Evolutionary conservation across 2,797 vertebrate species (phyloP), one percentile per base, ranked within the genome.

Genomic region (Nannoperca australis): DNA sequence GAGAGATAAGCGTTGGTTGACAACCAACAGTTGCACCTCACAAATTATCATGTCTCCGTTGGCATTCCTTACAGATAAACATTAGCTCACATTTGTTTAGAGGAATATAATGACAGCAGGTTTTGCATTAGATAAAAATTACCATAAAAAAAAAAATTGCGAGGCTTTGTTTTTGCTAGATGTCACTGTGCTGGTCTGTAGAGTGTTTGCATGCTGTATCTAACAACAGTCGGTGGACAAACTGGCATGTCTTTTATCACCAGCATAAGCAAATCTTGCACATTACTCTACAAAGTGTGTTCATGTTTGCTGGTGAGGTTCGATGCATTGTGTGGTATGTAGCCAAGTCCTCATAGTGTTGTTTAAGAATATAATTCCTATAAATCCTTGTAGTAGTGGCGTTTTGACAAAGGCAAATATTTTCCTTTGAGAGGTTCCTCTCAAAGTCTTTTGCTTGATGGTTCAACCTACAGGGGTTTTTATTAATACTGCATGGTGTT

Each of bases 51-150:
- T 15, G 36, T 54, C 66, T 34, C 22, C 5, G 45, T 22, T 63
- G 18, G n/a, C 47, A 32, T 55, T 20, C 11, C 22, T 9, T 6
- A 11, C 5, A 27, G 15, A 53, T 59, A 59, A 66, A 58, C 18
- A 51, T 14, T 0, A 11, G 5, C 8, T 30, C 62, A 8, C n/a
- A 77, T 86, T 85, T 84, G 76, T 42, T 79, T 78, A 22, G 6
- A 17, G 1, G 34, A 2, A 38, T 78, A 76, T 65, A 14, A 65
- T 13, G 17, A 50, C 20, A 24, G 62, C 0, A 17, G 7, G 76
- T 56, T 89, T 85, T 87, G 73, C 83, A 85, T 83, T 7, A 74
- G 47, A 78, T 70, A 42, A 27, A 74, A 24, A 50, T 24, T 13
- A 59, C 4, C 4, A 10, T 10, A 4, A 45, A 9, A 17, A 14